Base-by-base conservation (phyloP, 35 echinoderm and acorn worm species). In the Lytechinus pictus region DNA sequence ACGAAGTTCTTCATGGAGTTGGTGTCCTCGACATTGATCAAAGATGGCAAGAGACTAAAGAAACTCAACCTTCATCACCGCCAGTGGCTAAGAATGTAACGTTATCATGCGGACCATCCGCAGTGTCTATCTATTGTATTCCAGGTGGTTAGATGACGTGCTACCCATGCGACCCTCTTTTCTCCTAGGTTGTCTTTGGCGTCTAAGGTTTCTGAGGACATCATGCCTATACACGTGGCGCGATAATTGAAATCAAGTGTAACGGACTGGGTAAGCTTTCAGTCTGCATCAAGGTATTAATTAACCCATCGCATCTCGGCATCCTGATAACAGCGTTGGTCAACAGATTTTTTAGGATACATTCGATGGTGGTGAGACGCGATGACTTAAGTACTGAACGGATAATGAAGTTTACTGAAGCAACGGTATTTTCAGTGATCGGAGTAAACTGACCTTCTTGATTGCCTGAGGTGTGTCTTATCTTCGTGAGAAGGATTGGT, bases 221-320 rank as follows among this genome's bases (percentile, higher is more conserved):
- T 8, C 19, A 79, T n/a, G 66, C 16, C n/a, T 79, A 24, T 79
- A 24, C 66, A 79, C 66, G 66, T 79, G 66, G 66, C 21, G 16
- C 66, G 66, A 79, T 79, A 79, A 79, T n/a, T 79, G 66, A 79
- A 79, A 79, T 79, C 66, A 79, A 79, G 66, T 79, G 66, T 79
- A 79, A 79, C 16, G 66, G 66, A 14, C 16, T 24, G 66, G 66
- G 66, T 79, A 79, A 79, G 66, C 66, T 79, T 79, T 79, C 66
- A 79, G n/a, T 24, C 66, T n/a, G 66, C 66, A 24, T 16, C 8
- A 5, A 44, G 33, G 33, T 44, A 7, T 1, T 3, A 1, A 16
- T 24, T 79, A 79, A 79, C 66, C 66, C 66, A 6, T 24, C n/a
- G 19, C 16, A 14, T 24, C 19, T 79, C 66, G 21, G n/a, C 66